Evolutionary conservation across 2,888 invertebrate genomes (phyloP).

Genomic region (Leucophenga montana): DNA sequence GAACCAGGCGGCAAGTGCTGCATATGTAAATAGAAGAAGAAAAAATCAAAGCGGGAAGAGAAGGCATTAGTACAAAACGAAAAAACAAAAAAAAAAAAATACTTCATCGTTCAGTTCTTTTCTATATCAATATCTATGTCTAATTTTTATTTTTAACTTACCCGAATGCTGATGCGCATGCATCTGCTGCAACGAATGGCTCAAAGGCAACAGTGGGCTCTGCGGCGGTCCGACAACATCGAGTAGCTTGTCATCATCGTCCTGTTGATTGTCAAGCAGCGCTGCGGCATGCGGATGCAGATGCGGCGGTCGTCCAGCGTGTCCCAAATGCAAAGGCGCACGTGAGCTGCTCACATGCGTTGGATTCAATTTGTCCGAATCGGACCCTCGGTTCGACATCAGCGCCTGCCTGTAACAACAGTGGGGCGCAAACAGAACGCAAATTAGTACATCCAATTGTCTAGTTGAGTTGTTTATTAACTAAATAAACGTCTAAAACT

Average conservation of each 20-base stretch:
- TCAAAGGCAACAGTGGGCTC: constrained; percentile 81
- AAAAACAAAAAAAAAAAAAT: background rate
- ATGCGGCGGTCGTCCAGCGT: constrained; percentile 71
- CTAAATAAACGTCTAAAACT: too few species aligned
- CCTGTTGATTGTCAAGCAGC: constrained; percentile 75
- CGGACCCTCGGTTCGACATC: constrained; percentile 73
- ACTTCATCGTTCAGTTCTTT: background rate
- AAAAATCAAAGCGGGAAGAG: constrained; percentile 10
- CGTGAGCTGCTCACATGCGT: constrained; percentile 76
- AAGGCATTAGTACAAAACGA: background rate
- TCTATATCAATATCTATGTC: background rate
- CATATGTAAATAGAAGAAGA: constrained; percentile 30
- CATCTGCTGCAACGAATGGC: constrained; percentile 73
- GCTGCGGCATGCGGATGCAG: constrained; percentile 67
- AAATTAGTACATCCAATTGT: constrained; percentile 72
- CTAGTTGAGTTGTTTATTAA: too few species aligned
- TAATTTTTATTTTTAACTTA: constrained; percentile 57
- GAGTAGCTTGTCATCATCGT: constrained; percentile 88
- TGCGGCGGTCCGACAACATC: constrained; percentile 92
- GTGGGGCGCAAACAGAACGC: constrained; percentile 66
- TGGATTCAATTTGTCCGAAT: constrained; percentile 75
- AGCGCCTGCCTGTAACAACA: constrained; percentile 82
- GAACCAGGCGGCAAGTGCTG: constrained; percentile 78
- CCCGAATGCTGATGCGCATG: constrained; percentile 74
- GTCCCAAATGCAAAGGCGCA: constrained; percentile 71